Evolutionary conservation across 2,888 invertebrate species (phyloP).

Genomic region (Antitype chi): DNA sequence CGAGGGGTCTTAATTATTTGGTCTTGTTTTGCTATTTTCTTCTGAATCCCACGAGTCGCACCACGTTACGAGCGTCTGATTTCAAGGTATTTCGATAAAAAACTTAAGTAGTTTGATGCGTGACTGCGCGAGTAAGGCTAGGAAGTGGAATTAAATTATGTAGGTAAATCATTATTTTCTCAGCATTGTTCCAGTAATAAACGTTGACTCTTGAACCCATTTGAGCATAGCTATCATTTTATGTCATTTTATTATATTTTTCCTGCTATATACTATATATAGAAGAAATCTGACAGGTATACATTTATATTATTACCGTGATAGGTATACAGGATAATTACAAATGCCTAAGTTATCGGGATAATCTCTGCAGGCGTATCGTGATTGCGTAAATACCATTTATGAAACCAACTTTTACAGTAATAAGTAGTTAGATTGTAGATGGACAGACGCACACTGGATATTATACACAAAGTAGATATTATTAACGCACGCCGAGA

Average conservation of each 20-base stretch:
- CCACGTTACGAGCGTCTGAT: conserved; percentile 61
- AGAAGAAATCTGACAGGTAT: no score
- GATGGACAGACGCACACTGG: conserved; percentile 31
- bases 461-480: conserved; percentile 35
- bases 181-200: conserved; percentile 58
- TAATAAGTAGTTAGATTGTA: conserved; percentile 47
- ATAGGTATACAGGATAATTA: conserved; percentile 27
- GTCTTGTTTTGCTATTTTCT: conserved; percentile 54
- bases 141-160: conserved; percentile 65
- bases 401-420: conserved; percentile 54
- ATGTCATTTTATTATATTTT: conserved; percentile 33
- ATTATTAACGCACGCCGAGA: conserved; percentile 35
- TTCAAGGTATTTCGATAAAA: conserved; percentile 73
- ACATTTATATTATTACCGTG: neutral
- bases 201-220: conserved; percentile 56
- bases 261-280: conserved; percentile 11
- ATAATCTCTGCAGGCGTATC: conserved; percentile 45
- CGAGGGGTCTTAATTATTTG: conserved; percentile 49
- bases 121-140: conserved; percentile 64
- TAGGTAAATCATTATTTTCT: conserved; percentile 58
- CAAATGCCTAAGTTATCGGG: conserved; percentile 51
- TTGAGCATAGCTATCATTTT: conserved; percentile 23
- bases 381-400: conserved; percentile 46
- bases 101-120: conserved; percentile 69
- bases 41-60: conserved; percentile 65